Conservation (phyloP, 2,797 vertebrate genomes). For the Sternarchorhynchus goeldii region DNA sequence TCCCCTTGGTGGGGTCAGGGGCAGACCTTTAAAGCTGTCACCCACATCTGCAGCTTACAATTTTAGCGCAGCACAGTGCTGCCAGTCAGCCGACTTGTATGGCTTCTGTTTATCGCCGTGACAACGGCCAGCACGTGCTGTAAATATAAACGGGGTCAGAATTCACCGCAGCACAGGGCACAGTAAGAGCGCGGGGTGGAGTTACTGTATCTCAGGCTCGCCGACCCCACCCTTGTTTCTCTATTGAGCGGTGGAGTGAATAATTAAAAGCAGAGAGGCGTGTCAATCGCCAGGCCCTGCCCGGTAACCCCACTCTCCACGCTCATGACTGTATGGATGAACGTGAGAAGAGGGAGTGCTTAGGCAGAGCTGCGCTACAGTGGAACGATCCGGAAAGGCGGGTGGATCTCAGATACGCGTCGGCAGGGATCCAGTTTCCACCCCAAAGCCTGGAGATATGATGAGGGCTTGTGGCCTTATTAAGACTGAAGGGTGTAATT, state of each 20-base stretch:
- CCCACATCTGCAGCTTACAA: too few species aligned
- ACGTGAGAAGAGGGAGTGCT: background rate
- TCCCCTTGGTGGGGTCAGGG: too few species aligned
- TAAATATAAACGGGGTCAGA: too few species aligned
- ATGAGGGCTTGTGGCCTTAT: background rate
- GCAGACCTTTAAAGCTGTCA: too few species aligned
- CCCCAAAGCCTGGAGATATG: background rate
- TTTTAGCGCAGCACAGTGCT: too few species aligned
- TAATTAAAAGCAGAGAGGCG: constrained; percentile 51
- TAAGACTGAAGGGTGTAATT: background rate
- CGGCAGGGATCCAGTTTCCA: constrained; percentile 38
- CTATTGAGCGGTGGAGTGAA: constrained; percentile 32
- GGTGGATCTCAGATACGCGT: constrained; percentile 32
- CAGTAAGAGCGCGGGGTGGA: background rate
- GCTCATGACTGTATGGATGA: constrained; percentile 42
- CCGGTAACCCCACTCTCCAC: constrained; percentile 42
- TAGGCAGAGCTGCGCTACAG: background rate
- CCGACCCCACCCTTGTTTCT: background rate
- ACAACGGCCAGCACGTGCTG: too few species aligned
- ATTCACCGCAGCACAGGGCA: too few species aligned
- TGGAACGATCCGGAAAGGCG: background rate
- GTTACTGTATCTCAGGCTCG: background rate
- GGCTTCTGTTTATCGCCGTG: too few species aligned
- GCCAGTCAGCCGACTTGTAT: too few species aligned
- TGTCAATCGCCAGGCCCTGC: constrained; percentile 16